Conservation (phyloP, 2,797 vertebrate species). For the Acanthurus leucopareius region DNA sequence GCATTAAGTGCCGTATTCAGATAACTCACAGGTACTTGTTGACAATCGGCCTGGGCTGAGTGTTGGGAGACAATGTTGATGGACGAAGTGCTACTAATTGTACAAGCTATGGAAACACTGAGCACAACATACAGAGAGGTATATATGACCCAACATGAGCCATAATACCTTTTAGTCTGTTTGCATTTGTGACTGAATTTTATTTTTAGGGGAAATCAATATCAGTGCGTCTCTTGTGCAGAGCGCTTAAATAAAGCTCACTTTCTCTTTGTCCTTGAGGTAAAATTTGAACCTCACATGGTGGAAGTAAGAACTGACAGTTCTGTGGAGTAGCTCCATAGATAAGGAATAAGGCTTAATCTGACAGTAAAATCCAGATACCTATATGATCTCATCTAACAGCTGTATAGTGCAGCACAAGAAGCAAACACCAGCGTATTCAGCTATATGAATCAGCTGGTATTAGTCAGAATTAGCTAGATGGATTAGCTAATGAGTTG, state of each 20-base stretch:
- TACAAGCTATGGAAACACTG: background rate
- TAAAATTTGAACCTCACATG: constrained; percentile 16
- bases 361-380: background rate
- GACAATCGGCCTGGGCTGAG: background rate
- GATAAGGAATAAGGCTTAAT: background rate
- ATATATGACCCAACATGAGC: background rate
- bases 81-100: constrained; percentile 30
- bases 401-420: background rate
- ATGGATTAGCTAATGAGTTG: background rate
- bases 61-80: constrained; percentile 11
- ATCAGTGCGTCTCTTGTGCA: background rate
- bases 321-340: background rate
- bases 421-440: background rate
- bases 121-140: background rate
- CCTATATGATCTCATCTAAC: no score
- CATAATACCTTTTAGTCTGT: background rate
- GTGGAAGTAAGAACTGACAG: background rate
- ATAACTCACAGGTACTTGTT: constrained; percentile 28
- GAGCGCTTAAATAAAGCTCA: background rate
- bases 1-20: constrained; percentile 19
- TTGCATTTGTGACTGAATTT: background rate
- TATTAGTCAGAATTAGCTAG: no score
- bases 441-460: background rate
- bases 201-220: constrained; percentile 11
- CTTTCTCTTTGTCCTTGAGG: background rate